These are phyloP conservation scores for Porites australiensis DNA, from an alignment of 64 coral and sea anemone genomes.

Conservation along the genomic window DNA sequence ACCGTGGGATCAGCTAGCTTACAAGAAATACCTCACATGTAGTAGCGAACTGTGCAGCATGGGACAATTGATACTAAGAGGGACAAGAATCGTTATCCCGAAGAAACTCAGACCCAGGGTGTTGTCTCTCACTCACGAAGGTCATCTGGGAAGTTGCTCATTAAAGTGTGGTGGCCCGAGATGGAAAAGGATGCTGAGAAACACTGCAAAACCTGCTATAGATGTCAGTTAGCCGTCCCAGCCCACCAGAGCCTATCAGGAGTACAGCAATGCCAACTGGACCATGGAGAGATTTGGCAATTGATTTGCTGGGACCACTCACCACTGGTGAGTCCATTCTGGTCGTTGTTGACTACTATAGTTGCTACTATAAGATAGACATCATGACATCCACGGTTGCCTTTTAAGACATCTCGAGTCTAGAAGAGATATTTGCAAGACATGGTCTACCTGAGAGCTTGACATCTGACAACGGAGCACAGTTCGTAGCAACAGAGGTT, in stretches of 20 bases:
- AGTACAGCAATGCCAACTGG: not conserved
- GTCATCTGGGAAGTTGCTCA: too few species aligned
- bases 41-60: too few species aligned
- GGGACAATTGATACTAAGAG: too few species aligned
- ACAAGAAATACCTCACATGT: too few species aligned
- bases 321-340: not conserved
- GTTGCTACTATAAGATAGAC: slow-evolving; percentile 10
- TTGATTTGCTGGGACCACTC: slow-evolving; percentile 14
- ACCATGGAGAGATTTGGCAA: slow-evolving; percentile 9
- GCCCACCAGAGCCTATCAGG: not conserved
- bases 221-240: not conserved
- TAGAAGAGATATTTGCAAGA: not conserved
- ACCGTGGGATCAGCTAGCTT: too few species aligned
- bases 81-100: too few species aligned
- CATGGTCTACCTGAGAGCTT: slow-evolving; percentile 5
- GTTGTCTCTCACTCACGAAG: too few species aligned
- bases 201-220: slow-evolving; percentile 16
- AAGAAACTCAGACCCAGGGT: too few species aligned
- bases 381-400: not conserved
- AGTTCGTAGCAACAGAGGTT: not conserved
- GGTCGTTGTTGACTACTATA: slow-evolving; percentile 20
- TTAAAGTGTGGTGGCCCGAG: slow-evolving; percentile 44
- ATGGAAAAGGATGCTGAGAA: slow-evolving; percentile 41
- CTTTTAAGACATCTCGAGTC: not conserved
- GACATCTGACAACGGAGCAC: slow-evolving; percentile 28